Base-by-base conservation (phyloP, 2,888 invertebrate genomes). In the Orthosia gothica region DNA sequence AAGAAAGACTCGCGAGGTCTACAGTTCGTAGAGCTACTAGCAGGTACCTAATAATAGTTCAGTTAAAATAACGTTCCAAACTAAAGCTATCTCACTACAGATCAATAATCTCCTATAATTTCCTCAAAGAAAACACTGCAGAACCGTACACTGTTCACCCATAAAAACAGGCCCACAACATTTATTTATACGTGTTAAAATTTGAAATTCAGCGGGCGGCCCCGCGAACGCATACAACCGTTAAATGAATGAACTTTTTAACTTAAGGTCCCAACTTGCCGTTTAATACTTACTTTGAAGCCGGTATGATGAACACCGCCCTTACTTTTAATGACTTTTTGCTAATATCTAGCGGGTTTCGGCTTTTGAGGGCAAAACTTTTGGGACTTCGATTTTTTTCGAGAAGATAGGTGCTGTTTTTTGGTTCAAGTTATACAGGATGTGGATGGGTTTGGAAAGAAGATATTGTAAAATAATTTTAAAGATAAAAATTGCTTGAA, bases 201-300 rank as follows among this genome's bases (percentile, higher is more conserved):
- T 94, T 95, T 94, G 90, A 93, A 93, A 94, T 95, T 94, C 93
- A 89, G 90, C 90, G 90, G 88, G 61, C 89, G 88, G 88, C 72
- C 65, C 77, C 83, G 20, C 90, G 91, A 87, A 93, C 91, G 93
- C 96, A 94, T 89, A 93, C 92, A 92, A 95, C 91, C 96, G 96
- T 96, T 95, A 96, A 96, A 96, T 96, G 96, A 96, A 96, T 95
- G 94, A 96, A 96, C 95, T 96, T 96, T 96, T 95, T 95, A 95
- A 96, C 90, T 95, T 94, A 94, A 91, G 95, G 93, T 86, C 74
- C 89, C 90, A 91, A 94, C 91, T 94, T 92, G 90, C 90, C 84
- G 81, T 94, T 93, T 95, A 94, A 95, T 94, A 93, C 94, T 92
- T 94, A 94, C 95, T 95, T 95, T 95, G 95, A 95, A 92, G 92